Percentiles rank a stretch among this genome's conserved stretches.
These are phyloP conservation scores for Phrynocephalus forsythii DNA, from an alignment of 2,797 vertebrate species.

Conservation along the genomic window DNA sequence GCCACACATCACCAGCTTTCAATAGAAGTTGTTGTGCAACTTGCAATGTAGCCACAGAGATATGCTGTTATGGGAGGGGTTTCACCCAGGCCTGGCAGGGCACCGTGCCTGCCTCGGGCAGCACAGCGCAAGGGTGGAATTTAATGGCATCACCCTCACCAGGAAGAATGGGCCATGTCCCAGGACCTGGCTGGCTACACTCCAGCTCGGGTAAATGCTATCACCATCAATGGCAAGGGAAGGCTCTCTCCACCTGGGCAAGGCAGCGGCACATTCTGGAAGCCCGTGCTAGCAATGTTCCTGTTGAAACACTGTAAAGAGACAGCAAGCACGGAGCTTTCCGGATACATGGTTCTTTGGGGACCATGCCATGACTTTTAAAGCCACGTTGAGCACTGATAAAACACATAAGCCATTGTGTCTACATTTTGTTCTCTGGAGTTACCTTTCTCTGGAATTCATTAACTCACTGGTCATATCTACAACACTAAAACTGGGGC, in stretches of 20 bases:
- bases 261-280: too few species aligned
- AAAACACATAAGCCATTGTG: too few species aligned
- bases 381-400: too few species aligned
- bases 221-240: too few species aligned
- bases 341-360: too few species aligned
- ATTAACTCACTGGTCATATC: conserved; percentile 12
- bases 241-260: too few species aligned
- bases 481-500: conserved; percentile 25
- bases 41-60: background rate
- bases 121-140: background rate
- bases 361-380: too few species aligned
- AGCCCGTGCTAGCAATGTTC: too few species aligned
- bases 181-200: background rate
- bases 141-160: background rate
- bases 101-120: background rate
- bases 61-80: background rate
- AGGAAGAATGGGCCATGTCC: background rate
- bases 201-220: background rate
- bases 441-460: conserved; percentile 24
- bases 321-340: background rate
- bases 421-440: background rate
- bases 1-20: background rate
- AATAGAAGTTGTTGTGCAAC: background rate
- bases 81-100: background rate
- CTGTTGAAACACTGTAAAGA: background rate